Evolutionary conservation across 2,797 vertebrate genomes (phyloP), one percentile per base, ranked within the genome.

Genomic region (Mionectes olivaceus): DNA sequence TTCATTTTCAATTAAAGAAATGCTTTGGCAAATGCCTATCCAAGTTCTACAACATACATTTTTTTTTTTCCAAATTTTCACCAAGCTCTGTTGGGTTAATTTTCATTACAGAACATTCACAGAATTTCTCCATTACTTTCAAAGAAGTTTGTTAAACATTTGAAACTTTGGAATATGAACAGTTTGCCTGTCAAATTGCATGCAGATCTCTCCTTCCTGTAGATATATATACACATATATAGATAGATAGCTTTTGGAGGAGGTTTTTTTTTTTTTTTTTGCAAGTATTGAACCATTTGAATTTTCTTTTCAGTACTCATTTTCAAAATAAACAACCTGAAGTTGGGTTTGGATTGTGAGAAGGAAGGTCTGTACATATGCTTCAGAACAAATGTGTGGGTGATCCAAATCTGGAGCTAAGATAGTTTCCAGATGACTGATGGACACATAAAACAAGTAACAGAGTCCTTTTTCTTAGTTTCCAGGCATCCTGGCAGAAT

Each of bases 271-370:
- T 4, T 47, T 43, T 50, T 49, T 49, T 73, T 81, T 60, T 35
- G 0, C 30, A 57, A 49, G 32, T 71, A 87, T 68, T 85, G 83
- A 80, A 52, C 16, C 2, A 3, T 41, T 78, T 63, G 7, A 78
- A 83, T 93, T 86, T 80, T 91, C 47, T 78, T 88, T 88, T 64
- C 80, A 84, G 35, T 73, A 79, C 19, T 44, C 32, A 37, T 83
- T 91, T 96, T 86, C 53, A 61, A 95, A 95, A 94, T 68, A 96
- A 96, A 93, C 85, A 95, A 85, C 28, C 49, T 85, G 71, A 94
- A 84, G 15, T 43, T 80, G 65, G 4, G 9, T 60, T 91, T 92
- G 50, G 46, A 82, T 77, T 77, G 11, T 79, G 71, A 87, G 49
- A 94, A 35, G 55, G 73, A 68, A 89, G 92, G 92, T n/a, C 76